Evolutionary conservation across 2,113 vertebrate species (phyloP), one percentile per base, ranked within the genome.

Genomic region (Anhinga anhinga): DNA sequence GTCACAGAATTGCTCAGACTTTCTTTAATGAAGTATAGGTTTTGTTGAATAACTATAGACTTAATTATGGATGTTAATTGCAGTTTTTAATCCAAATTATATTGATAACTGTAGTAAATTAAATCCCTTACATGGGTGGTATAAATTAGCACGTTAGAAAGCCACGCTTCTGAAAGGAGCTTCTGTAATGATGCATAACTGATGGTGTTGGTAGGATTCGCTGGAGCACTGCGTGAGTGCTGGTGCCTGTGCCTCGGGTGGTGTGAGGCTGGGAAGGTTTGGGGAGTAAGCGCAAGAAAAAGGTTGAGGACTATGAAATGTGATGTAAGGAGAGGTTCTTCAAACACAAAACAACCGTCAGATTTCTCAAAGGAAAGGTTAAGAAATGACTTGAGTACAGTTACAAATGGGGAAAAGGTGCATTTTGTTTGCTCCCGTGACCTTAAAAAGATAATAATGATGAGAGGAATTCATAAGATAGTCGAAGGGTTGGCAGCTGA

Each of bases 171-270:
- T 73, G 63, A 36, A 42, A 49, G 47, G 20, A 58, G 3, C 10
- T 58, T 62, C 26, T 9, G 11, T 17, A 21, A 7, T 7, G 47
- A 5, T 71, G 30, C 7, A 1, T 32, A 12, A 22, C 11, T 0
- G 14, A 5, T 59, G 62, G 21, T 21, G 7, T 2, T 8, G 58
- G 32, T 50, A 5, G 81, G 63, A 11, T 69, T 63, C 72, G 8
- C 40, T 42, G 49, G 36, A 36, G 50, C 65, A 2, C 5, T 20
- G 52, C 40, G 1, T 32, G 20, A 18, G 32, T 17, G 38, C 30
- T 72, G n/a, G 13, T 53, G 29, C 9, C n/a, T 27, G 53, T 58
- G 49, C 56, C 49, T 25, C 34, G 38, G 63, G 42, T 32, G 23
- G 8, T 38, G 45, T 10, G 62, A 30, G 58, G 25, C 44, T 89